These are phyloP conservation scores for Aplysia californica DNA, from an alignment of 1,140 invertebrate genomes.

Conservation along the genomic window DNA sequence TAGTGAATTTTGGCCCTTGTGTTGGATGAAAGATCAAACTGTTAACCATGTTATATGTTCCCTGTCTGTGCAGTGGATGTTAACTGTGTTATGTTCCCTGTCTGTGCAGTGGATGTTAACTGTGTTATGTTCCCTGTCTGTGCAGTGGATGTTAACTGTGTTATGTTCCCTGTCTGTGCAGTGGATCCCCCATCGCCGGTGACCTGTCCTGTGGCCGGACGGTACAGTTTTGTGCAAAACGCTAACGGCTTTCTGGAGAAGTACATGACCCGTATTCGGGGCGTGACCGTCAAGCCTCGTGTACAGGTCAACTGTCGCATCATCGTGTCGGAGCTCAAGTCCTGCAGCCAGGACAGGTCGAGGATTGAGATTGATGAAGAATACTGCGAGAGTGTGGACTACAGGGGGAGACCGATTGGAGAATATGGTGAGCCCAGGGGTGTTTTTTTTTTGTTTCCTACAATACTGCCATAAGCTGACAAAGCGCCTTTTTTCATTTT, in stretches of 20 bases:
- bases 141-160: too few relatives aligned
- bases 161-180: too few relatives aligned
- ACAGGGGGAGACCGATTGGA: constrained; percentile 88
- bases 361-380: constrained; percentile 93
- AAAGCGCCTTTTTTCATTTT: too few relatives aligned
- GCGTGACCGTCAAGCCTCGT: constrained; percentile 91
- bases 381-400: constrained; percentile 95
- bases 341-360: constrained; percentile 87
- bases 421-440: constrained; percentile 63
- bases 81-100: too few relatives aligned
- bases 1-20: too few relatives aligned
- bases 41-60: too few relatives aligned
- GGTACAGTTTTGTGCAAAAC: constrained; percentile 91
- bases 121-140: too few relatives aligned
- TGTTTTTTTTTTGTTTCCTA: too few relatives aligned
- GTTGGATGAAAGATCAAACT: too few relatives aligned
- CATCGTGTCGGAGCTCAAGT: constrained; percentile 89
- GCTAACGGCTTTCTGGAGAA: constrained; percentile 78
- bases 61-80: too few relatives aligned
- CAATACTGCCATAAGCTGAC: too few relatives aligned
- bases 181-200: constrained; percentile 93
- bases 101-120: too few relatives aligned
- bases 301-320: constrained; percentile 93
- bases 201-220: constrained; percentile 94
- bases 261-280: constrained; percentile 94